phyloP scores from a whole-genome alignment of 2,113 vertebrate species.

The Bucco capensis region DNA sequence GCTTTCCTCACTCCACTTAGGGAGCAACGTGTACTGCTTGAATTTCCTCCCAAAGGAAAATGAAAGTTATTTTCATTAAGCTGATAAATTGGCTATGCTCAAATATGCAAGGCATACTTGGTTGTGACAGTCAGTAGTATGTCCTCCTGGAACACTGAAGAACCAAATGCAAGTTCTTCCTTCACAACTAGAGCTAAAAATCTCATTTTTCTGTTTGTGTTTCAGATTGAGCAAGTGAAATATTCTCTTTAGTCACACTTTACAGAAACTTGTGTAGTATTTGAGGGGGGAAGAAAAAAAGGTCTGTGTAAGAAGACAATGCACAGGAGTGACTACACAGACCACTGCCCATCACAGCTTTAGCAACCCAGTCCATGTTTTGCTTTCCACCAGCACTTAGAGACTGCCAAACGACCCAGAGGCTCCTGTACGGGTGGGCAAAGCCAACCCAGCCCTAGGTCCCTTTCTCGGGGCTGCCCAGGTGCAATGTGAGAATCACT shows the following conservation, averaged over 20 bases:
- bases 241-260: neutral
- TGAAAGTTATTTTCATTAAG: neutral
- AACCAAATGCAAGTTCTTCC: neutral
- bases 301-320: neutral
- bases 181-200: neutral
- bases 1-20: neutral
- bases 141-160: neutral
- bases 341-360: neutral
- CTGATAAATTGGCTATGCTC: neutral
- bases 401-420: neutral
- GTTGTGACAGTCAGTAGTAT: neutral
- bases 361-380: neutral
- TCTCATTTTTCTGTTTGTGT: neutral
- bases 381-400: neutral
- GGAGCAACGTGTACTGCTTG: neutral
- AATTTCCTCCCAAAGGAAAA: neutral
- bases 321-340: neutral
- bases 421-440: accelerated
- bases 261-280: neutral
- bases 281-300: neutral
- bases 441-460: neutral
- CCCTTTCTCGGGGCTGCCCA: neutral
- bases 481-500: neutral
- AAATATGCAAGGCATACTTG: neutral
- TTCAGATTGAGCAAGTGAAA: neutral